Percentiles rank a stretch among this genome's conserved stretches.
Evolutionary conservation across 2,113 vertebrate genomes (phyloP).

Genomic region (Mormyrus iriodes): DNA sequence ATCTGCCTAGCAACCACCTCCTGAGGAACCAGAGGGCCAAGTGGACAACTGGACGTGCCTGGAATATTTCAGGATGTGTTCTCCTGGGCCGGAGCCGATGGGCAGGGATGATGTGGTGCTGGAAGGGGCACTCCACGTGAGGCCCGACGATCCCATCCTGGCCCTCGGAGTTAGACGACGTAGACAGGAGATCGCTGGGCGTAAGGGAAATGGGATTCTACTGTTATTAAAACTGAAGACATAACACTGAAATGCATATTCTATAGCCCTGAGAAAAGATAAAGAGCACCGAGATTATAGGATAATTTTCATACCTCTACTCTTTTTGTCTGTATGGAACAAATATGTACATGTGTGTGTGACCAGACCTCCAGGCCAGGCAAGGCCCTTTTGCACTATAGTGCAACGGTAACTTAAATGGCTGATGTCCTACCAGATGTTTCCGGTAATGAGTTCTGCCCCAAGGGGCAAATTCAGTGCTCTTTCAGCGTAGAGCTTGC

Average conservation of each 20-base stretch:
- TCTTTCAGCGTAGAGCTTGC: constrained; percentile 68
- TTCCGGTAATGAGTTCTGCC: constrained; percentile 69
- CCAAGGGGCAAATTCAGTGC: constrained; percentile 68
- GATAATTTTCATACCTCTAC: neutral
- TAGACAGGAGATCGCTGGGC: constrained; percentile 76
- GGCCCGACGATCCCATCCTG: constrained; percentile 71
- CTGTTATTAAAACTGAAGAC: neutral
- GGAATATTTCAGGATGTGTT: constrained; percentile 78
- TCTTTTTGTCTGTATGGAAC: neutral
- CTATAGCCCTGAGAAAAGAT: neutral
- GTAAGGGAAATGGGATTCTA: constrained; percentile 20
- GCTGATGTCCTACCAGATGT: constrained; percentile 59
- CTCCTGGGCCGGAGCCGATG: constrained; percentile 71
- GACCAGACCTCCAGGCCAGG: neutral
- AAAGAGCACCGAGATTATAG: neutral
- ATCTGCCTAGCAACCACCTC: neutral
- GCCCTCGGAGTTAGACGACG: constrained; percentile 83
- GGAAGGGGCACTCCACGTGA: constrained; percentile 69
- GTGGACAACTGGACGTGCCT: constrained; percentile 52
- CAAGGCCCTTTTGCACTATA: neutral
- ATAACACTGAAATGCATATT: neutral
- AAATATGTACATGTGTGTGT: neutral
- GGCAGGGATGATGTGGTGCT: constrained; percentile 80
- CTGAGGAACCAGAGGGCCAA: neutral
- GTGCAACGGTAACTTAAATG: neutral